Base-by-base conservation (phyloP, 2,888 invertebrate species). In the Hololepta plana region DNA sequence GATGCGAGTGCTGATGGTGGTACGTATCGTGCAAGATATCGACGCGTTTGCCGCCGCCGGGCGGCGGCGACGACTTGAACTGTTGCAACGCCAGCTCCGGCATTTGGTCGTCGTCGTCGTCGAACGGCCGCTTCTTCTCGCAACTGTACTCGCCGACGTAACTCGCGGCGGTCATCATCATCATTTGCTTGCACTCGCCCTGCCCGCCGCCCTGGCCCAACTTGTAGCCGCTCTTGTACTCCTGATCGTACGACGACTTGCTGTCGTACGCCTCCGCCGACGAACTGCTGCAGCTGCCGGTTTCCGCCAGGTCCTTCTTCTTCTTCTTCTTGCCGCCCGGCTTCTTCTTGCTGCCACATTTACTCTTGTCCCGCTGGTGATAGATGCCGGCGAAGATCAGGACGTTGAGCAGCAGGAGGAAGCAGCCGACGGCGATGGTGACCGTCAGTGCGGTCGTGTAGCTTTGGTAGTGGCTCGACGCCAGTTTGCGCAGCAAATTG, bases 361-460 rank as follows among this genome's bases (percentile, higher is more conserved):
- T 47, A 15, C 62, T 61, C 35, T 66, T 63, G 39, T 81, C 82
- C 2, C 82, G 64, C 49, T 84, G 82, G 43, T 82, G 81, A 45
- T 82, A 85, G 33, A 84, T 84, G 2, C 85, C 85, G 22, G 84
- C 84, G 43, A 87, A 87, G 38, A 88, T 87, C 12, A 84, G 61
- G 7, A 84, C 72, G 45, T 85, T 85, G 13, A 85, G 60, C 14
- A 84, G 59, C 5, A 85, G 59, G 4, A 85, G 62, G 38, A 84
- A 81, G 42, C 82, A 81, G 2, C 82, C 84, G 5, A 84, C 81
- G 1, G 77, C 81, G 34, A 85, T 81, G 1, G 87, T 87, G 14
- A 87, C 81, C 4, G 84, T 79, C 10, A 88, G 58, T 1, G 87
- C 87, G 0, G 85, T 84, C 4, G 85, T 82, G 50, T 87, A 85